A percentile compares a stretch with the other conserved stretches of the same genome.
Evolutionary conservation across 2,113 vertebrate species (phyloP).

Genomic region (Petaurus breviceps): DNA sequence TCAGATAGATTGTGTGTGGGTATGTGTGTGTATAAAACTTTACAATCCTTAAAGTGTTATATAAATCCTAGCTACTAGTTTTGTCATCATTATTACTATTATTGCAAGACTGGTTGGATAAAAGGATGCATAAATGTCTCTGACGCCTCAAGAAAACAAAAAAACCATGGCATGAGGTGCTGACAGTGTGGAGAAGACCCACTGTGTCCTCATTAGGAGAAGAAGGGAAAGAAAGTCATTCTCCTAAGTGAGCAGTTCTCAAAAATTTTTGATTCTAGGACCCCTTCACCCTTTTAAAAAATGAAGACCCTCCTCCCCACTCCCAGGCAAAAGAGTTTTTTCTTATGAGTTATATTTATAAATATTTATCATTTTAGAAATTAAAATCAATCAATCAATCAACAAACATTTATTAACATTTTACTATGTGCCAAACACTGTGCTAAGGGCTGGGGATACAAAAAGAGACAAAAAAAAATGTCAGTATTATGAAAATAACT

Average conservation of each 20-base stretch:
- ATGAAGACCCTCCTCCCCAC: neutral
- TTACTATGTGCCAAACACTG: neutral
- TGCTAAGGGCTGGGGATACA: neutral
- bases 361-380: neutral
- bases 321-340: neutral
- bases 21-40: too few species aligned
- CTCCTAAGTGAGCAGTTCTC: neutral
- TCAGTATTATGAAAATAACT: neutral
- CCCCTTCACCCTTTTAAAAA: neutral
- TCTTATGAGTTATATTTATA: too few species aligned
- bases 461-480: neutral
- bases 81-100: neutral
- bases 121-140: neutral
- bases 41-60: too few species aligned
- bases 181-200: neutral
- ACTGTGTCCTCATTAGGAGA: neutral
- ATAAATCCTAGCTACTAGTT: too few species aligned
- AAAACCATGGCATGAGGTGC: neutral
- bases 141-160: neutral
- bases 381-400: neutral
- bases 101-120: neutral
- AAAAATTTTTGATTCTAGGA: neutral
- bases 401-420: neutral
- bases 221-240: neutral
- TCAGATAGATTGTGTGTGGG: neutral